Conservation (phyloP, 2,113 vertebrate genomes). For the Oophaga pumilio region DNA sequence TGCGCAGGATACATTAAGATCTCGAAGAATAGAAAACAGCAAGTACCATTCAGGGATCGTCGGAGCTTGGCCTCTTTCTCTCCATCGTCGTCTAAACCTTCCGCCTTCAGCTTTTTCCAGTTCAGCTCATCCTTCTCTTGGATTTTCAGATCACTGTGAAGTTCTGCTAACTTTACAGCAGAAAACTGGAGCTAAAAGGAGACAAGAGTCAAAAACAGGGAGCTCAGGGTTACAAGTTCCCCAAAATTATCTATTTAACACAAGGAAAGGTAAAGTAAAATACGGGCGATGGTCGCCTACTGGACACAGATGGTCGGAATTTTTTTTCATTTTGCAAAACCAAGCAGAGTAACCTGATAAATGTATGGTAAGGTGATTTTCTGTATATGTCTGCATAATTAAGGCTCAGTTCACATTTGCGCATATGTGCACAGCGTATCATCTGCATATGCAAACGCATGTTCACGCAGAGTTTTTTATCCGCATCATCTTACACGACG, state of each 20-base stretch:
- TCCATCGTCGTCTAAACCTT: slow-evolving; percentile 87
- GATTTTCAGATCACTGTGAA: slow-evolving; percentile 92
- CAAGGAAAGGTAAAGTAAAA: background rate
- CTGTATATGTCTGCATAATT: too few species aligned
- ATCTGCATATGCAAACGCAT: too few species aligned
- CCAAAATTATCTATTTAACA: background rate
- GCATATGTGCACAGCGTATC: too few species aligned
- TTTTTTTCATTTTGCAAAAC: too few species aligned
- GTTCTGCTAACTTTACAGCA: slow-evolving; percentile 83
- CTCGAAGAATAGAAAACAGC: background rate
- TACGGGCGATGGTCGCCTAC: background rate
- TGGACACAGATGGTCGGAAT: too few species aligned
- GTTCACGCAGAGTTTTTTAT: too few species aligned
- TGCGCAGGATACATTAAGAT: background rate
- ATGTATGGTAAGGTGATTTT: too few species aligned
- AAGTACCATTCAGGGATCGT: slow-evolving; percentile 79
- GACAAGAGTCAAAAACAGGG: background rate
- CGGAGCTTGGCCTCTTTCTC: slow-evolving; percentile 87
- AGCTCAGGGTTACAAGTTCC: background rate
- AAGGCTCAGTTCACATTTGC: too few species aligned
- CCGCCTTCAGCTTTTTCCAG: slow-evolving; percentile 93
- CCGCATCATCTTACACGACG: too few species aligned
- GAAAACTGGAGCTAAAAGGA: slow-evolving; percentile 68
- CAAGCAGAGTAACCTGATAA: too few species aligned
- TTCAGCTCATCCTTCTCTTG: slow-evolving; percentile 92